Percentiles rank a stretch among this genome's conserved stretches.
Evolutionary conservation across 2,888 invertebrate species (phyloP).

Genomic region (Yponomeuta sedellus): DNA sequence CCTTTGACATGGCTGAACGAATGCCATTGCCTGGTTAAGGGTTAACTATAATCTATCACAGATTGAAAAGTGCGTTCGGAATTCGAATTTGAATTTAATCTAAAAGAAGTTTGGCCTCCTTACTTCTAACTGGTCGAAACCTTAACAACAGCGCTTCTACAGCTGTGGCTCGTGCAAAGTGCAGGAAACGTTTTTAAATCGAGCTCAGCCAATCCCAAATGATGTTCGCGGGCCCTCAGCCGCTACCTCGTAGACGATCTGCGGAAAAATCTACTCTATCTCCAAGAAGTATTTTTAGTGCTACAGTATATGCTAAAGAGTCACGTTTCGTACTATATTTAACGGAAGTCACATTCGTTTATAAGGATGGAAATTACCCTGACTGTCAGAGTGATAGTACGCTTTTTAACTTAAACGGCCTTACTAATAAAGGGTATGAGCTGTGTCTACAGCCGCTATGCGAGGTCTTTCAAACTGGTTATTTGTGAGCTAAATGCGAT

Average conservation of each 20-base stretch:
- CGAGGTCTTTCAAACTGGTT: too few relatives aligned
- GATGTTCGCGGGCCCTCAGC: conserved; percentile 33
- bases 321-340: not conserved
- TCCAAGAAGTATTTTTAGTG: not conserved
- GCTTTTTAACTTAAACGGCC: too few relatives aligned
- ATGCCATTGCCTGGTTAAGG: too few relatives aligned
- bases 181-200: conserved; percentile 49
- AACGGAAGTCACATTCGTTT: too few relatives aligned
- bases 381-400: too few relatives aligned
- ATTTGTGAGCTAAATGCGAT: too few relatives aligned
- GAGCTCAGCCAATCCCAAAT: conserved; percentile 49
- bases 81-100: not conserved
- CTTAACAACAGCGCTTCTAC: not conserved
- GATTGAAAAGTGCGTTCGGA: too few relatives aligned
- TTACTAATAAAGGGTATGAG: too few relatives aligned
- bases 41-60: too few relatives aligned
- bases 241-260: conserved; percentile 8
- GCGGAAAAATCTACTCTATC: not conserved
- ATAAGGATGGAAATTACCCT: too few relatives aligned
- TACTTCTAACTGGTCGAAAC: not conserved
- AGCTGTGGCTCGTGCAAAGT: conserved; percentile 33
- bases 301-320: not conserved
- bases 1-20: too few relatives aligned
- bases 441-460: too few relatives aligned
- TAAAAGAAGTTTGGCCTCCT: not conserved